Percentiles rank a stretch among this genome's conserved stretches.
phyloP scores from a whole-genome alignment of 2,113 vertebrate genomes.

The Colossoma macropomum region DNA sequence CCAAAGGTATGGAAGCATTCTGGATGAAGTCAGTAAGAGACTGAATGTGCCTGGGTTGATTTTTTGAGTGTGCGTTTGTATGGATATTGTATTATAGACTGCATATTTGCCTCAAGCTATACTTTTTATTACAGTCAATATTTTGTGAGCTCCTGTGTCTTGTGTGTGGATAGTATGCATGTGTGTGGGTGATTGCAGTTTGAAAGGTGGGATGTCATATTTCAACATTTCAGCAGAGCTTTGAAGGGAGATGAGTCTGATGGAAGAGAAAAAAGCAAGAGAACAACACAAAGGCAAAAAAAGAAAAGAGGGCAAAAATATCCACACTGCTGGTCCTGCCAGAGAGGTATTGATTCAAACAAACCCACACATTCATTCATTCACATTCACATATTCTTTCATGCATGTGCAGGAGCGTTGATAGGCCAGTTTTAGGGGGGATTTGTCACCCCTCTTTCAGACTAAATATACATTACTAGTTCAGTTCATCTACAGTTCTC shows the following conservation, averaged over 20 bases:
- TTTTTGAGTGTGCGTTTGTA: not conserved
- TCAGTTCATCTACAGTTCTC: too few relatives aligned
- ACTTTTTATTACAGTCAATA: not conserved
- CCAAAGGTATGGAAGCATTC: not conserved
- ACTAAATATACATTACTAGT: too few relatives aligned
- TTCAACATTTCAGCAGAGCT: not conserved
- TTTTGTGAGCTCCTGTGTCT: not conserved
- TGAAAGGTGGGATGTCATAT: slow-evolving; percentile 38
- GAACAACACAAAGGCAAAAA: slow-evolving; percentile 34
- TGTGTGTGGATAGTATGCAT: slow-evolving; percentile 1
- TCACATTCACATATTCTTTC: not conserved
- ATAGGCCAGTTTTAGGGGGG: too few relatives aligned
- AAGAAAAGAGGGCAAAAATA: slow-evolving; percentile 29
- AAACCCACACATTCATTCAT: not conserved
- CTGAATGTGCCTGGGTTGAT: not conserved
- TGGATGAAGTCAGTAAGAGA: not conserved
- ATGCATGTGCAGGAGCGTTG: not conserved
- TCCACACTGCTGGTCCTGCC: not conserved
- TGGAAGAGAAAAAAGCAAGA: slow-evolving; percentile 25
- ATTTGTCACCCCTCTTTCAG: not conserved
- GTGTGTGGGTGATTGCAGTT: not conserved
- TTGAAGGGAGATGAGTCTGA: slow-evolving; percentile 24
- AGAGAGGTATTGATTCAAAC: slow-evolving; percentile 25
- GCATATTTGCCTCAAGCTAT: not conserved
- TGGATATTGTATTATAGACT: not conserved